Conservation (phyloP, 2,888 invertebrate genomes). For the Drosophila fulvimacula region DNA sequence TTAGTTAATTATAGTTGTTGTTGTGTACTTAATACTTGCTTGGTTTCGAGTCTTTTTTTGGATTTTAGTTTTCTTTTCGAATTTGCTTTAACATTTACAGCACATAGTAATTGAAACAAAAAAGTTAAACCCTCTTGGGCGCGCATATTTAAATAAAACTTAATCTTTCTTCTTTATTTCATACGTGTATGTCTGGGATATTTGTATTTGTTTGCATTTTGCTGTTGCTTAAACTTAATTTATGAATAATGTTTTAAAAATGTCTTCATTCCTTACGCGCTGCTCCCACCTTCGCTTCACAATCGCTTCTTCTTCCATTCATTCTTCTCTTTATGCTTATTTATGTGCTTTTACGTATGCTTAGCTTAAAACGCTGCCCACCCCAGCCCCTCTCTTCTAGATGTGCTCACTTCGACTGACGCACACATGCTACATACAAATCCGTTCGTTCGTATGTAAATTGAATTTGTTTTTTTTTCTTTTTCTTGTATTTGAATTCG, state of each 20-base stretch:
- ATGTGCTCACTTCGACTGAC: constrained; percentile 40
- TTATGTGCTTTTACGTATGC: constrained; percentile 60
- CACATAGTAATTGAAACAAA: constrained; percentile 35
- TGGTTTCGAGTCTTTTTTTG: constrained; percentile 84
- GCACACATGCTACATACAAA: constrained; percentile 48
- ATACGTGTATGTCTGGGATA: constrained; percentile 51
- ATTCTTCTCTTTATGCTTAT: constrained; percentile 42
- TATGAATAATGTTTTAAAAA: constrained; percentile 70
- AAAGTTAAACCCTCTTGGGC: constrained; percentile 43
- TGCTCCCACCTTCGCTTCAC: constrained; percentile 43
- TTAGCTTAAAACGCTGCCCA: constrained; percentile 47
- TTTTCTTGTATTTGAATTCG: constrained; percentile 8
- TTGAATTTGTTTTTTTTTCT: constrained; percentile 18
- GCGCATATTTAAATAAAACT: constrained; percentile 70
- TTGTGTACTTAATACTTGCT: constrained; percentile 84
- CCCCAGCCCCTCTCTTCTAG: constrained; percentile 6
- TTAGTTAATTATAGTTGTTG: constrained; percentile 59
- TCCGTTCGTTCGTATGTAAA: constrained; percentile 34
- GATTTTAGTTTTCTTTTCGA: constrained; percentile 71
- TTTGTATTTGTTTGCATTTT: constrained; percentile 26
- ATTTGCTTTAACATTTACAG: constrained; percentile 70
- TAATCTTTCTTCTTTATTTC: constrained; percentile 47
- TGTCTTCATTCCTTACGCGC: constrained; percentile 69
- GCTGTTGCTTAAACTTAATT: constrained; percentile 73
- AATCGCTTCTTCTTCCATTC: constrained; percentile 36